Percentiles rank a stretch among this genome's conserved stretches.
phyloP scores from a whole-genome alignment of 2,888 invertebrate species.

The Folsomia candida region DNA sequence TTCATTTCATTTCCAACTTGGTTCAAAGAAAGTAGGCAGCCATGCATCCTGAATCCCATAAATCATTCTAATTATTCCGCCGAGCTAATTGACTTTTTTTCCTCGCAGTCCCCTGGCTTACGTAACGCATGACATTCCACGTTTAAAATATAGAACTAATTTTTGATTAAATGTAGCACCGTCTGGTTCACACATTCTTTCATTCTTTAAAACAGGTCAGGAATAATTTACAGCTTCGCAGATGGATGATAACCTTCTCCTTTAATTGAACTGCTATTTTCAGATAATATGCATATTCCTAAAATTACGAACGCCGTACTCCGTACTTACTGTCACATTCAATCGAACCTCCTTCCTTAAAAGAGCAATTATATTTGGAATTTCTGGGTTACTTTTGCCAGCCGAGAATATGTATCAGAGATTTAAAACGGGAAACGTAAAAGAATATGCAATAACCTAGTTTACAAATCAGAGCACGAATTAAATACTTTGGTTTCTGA shows the following conservation, averaged over 20 bases:
- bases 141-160: background rate
- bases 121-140: background rate
- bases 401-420: too few species aligned
- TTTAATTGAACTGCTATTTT: too few species aligned
- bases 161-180: background rate
- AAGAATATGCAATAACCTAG: too few species aligned
- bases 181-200: background rate
- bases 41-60: background rate
- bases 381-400: too few species aligned
- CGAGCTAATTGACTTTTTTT: background rate
- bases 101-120: background rate
- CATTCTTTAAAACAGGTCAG: background rate
- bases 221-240: background rate
- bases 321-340: too few species aligned
- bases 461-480: too few species aligned
- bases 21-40: background rate
- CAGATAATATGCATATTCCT: background rate
- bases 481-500: too few species aligned
- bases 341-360: too few species aligned
- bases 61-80: background rate
- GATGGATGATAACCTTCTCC: too few species aligned
- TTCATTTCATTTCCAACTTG: background rate
- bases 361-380: too few species aligned
- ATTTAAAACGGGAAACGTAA: too few species aligned
- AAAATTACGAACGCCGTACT: background rate